Conservation (phyloP, 2,797 vertebrate species). For the Crenichthys baileyi region DNA sequence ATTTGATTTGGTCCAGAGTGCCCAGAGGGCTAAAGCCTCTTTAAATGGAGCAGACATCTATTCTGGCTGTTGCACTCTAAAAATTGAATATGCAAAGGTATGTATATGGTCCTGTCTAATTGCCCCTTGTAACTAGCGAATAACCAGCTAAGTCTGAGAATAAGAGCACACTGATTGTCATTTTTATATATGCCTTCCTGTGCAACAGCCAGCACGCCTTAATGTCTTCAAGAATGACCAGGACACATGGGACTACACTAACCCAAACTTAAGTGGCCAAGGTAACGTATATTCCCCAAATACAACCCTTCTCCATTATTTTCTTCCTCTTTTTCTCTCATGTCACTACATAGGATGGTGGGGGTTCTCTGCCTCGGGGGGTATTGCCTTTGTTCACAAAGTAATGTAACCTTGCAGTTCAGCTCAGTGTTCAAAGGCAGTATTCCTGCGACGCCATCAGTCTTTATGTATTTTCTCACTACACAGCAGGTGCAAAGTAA, state of each 20-base stretch:
- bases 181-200: conserved; percentile 15
- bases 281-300: conserved; percentile 80
- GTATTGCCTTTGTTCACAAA: conserved; percentile 64
- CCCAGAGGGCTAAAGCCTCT: conserved; percentile 95
- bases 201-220: conserved; percentile 89
- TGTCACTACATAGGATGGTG: conserved; percentile 67
- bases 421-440: conserved; percentile 58
- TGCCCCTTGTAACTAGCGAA: not conserved
- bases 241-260: conserved; percentile 98
- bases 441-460: conserved; percentile 62
- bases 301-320: conserved; percentile 20
- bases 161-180: not conserved
- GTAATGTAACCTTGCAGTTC: conserved; percentile 5
- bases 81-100: conserved; percentile 98
- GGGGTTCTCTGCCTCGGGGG: conserved; percentile 62
- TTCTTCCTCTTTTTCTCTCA: conserved; percentile 68
- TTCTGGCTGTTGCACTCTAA: conserved; percentile 96
- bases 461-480: conserved; percentile 66
- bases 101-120: conserved; percentile 23
- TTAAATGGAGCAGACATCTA: conserved; percentile 97
- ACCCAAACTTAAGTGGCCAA: conserved; percentile 93
- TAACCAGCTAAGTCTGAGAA: not conserved
- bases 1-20: conserved; percentile 96
- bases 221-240: conserved; percentile 99
- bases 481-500: conserved; percentile 73